Conservation (phyloP, 1,140 invertebrate genomes). For the Polypedilum vanderplanki region DNA sequence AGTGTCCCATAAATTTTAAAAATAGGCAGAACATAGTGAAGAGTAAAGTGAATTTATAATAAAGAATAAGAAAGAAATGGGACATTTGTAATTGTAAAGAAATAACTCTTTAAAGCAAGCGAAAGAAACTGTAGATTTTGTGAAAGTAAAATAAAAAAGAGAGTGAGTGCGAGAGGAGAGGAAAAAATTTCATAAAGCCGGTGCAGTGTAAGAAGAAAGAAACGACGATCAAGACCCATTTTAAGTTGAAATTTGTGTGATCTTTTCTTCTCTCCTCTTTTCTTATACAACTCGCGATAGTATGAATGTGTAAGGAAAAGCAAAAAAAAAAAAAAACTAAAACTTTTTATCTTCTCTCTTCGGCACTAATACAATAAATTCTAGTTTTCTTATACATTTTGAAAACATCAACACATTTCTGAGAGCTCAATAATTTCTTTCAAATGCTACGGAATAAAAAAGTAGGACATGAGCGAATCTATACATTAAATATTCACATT, state of each 20-base stretch:
- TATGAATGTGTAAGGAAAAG: no score
- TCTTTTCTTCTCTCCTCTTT: neutral
- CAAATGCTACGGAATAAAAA: neutral
- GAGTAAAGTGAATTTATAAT: neutral
- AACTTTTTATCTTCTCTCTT: neutral
- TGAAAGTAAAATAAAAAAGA: neutral
- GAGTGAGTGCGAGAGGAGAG: neutral
- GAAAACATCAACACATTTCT: neutral
- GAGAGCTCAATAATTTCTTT: no score
- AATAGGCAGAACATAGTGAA: no score
- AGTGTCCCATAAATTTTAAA: no score
- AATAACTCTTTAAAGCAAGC: neutral
- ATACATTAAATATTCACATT: no score
- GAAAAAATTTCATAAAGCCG: conserved; percentile 5
- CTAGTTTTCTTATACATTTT: neutral
- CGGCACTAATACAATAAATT: conserved; percentile 3
- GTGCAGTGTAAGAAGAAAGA: conserved; percentile 12
- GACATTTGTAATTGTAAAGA: conserved; percentile 18
- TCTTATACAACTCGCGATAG: no score
- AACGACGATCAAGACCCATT: conserved; percentile 5
- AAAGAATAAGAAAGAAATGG: conserved; percentile 1
- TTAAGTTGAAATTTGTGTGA: neutral
- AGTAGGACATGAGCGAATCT: neutral
- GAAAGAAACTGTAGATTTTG: conserved; percentile 7
- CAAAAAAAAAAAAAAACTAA: neutral